These are phyloP conservation scores for Macaria notata DNA, from an alignment of 2,888 invertebrate species.

Conservation along the genomic window DNA sequence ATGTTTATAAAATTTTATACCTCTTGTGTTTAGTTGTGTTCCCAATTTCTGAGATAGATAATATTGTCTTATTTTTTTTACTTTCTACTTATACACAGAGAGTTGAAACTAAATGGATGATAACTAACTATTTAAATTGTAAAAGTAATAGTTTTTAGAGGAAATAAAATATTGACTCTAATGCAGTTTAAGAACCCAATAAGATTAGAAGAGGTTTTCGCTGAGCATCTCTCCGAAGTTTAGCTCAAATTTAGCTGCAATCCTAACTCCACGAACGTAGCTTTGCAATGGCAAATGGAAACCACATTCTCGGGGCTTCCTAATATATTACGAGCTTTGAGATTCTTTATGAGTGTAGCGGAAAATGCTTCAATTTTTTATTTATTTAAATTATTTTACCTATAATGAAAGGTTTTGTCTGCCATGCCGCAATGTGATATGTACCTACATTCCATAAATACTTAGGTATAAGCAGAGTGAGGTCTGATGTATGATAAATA, in stretches of 20 bases:
- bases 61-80: no score
- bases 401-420: slow-evolving; percentile 50
- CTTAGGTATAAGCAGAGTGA: slow-evolving; percentile 65
- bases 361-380: no score
- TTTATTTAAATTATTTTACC: no score
- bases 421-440: slow-evolving; percentile 76
- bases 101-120: no score
- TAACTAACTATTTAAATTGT: no score
- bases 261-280: background rate
- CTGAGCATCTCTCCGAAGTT: background rate
- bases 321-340: background rate
- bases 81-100: no score
- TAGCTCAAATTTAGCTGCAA: background rate
- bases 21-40: no score
- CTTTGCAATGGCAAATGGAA: slow-evolving; percentile 5
- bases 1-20: no score
- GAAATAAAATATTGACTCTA: no score
- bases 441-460: slow-evolving; percentile 61
- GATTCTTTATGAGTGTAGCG: no score
- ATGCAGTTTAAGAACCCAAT: background rate
- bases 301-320: background rate
- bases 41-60: no score
- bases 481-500: slow-evolving; percentile 78
- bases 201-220: background rate
- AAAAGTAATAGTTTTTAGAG: no score